Conservation (phyloP, 1,140 invertebrate species). For the Phymastichus coffea region DNA sequence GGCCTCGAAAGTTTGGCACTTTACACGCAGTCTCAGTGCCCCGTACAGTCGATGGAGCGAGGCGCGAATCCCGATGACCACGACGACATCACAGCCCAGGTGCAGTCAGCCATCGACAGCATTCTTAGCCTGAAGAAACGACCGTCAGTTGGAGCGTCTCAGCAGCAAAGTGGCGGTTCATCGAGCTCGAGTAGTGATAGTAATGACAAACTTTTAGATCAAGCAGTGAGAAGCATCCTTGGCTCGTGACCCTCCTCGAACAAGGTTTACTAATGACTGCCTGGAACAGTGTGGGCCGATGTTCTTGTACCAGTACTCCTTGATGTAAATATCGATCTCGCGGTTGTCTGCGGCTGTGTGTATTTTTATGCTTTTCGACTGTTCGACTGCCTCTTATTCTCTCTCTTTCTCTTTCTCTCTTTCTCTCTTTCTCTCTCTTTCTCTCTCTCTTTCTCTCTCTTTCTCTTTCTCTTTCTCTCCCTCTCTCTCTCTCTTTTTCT, state of each 20-base stretch:
- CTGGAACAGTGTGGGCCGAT: no score
- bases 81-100: constrained; percentile 72
- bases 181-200: constrained; percentile 35
- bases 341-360: background rate
- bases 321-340: no score
- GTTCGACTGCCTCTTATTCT: constrained; percentile 1
- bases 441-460: background rate
- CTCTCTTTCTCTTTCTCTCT: constrained; percentile 2
- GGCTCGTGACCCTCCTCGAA: constrained; percentile 59
- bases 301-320: no score
- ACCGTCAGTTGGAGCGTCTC: constrained; percentile 39
- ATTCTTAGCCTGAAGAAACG: constrained; percentile 70
- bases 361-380: background rate
- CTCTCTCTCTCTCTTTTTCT: background rate
- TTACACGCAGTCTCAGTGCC: constrained; percentile 45
- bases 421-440: background rate
- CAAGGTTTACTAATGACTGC: constrained; percentile 55
- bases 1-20: constrained; percentile 50
- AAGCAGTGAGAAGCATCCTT: constrained; percentile 61
- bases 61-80: constrained; percentile 45
- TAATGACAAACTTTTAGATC: constrained; percentile 57
- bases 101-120: constrained; percentile 76
- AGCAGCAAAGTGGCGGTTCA: constrained; percentile 22
- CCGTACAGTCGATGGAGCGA: constrained; percentile 21
- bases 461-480: background rate